Percentiles rank a stretch among this genome's conserved stretches.
These are phyloP conservation scores for Gila orcuttii DNA, from an alignment of 2,113 vertebrate genomes.

Conservation along the genomic window DNA sequence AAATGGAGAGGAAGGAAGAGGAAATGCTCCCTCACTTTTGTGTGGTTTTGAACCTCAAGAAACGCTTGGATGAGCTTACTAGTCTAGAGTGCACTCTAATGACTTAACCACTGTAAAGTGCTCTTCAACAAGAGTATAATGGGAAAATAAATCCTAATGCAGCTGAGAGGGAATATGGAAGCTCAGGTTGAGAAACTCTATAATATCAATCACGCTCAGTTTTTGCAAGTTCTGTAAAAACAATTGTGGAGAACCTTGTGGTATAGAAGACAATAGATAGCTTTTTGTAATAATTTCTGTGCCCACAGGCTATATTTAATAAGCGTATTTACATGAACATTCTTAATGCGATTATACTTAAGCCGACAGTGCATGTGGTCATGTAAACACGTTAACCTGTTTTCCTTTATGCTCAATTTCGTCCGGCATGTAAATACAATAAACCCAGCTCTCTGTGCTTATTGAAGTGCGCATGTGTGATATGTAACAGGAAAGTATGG, in stretches of 20 bases:
- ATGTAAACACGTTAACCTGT: too few species aligned
- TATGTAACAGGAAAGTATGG: too few species aligned
- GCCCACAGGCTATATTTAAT: not conserved
- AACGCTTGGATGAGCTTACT: not conserved
- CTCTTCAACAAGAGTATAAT: constrained; percentile 10
- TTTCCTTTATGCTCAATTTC: too few species aligned
- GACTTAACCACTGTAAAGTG: constrained; percentile 8
- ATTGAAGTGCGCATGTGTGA: too few species aligned
- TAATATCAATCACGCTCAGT: not conserved
- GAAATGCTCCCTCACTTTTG: not conserved
- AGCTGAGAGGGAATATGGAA: not conserved
- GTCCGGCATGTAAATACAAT: too few species aligned
- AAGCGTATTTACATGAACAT: too few species aligned
- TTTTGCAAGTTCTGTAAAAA: not conserved
- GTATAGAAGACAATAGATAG: not conserved
- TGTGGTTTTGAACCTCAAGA: not conserved
- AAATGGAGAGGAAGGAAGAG: too few species aligned
- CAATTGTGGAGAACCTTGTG: too few species aligned
- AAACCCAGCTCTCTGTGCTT: too few species aligned
- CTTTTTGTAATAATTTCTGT: not conserved
- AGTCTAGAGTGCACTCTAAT: not conserved
- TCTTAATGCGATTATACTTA: too few species aligned
- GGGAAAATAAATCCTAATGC: constrained; percentile 20
- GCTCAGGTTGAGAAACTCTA: not conserved
- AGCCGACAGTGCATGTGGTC: too few species aligned